Base-by-base conservation (phyloP, 2,888 invertebrate species). In the Cosmorhoe ocellata region DNA sequence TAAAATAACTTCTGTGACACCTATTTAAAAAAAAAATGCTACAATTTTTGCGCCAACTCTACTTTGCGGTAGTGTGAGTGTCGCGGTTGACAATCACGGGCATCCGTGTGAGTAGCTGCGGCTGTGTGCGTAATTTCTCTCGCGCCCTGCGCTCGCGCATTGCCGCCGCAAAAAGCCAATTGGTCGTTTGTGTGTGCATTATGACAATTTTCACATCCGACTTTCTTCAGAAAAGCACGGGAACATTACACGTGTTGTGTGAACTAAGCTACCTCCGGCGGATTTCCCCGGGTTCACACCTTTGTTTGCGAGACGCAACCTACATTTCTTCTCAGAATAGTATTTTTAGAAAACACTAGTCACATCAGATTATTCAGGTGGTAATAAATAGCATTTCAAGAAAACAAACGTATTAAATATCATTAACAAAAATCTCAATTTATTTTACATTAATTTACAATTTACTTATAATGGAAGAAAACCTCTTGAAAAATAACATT, bases 391-490 rank as follows among this genome's bases (percentile, higher is more conserved):
- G 11, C 9, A 36, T 49, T 42, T 14, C 9, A 58, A 33, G 26
- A 62, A 66, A 62, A 61, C 32, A 53, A 63, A 69, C 63, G 59
- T 59, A 65, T 52, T 61, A 50, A 54, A 31, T 68, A 75, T 77
- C 75, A 64, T 82, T 87, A 88, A 89, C 85, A 88, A 87, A 89
- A 87, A 84, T 86, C 81, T 85, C 84, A 76, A 70, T 90, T 90
- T 87, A 88, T 88, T 90, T 88, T 89, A 90, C 90, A 89, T 86
- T 84, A 88, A 81, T 90, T 89, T 89, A 89, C 88, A 90, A 67
- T 61, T 61, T 81, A 84, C 78, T 82, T 82, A 82, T 34, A 68
- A 65, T 63, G 57, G 64, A 69, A 72, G 76, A 71, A 77, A 85
- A 81, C 79, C 75, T 81, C 78, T 84, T 73, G 77, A 80, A 83